Conservation (phyloP, 2,113 vertebrate genomes). For the Cichladusa arquata region DNA sequence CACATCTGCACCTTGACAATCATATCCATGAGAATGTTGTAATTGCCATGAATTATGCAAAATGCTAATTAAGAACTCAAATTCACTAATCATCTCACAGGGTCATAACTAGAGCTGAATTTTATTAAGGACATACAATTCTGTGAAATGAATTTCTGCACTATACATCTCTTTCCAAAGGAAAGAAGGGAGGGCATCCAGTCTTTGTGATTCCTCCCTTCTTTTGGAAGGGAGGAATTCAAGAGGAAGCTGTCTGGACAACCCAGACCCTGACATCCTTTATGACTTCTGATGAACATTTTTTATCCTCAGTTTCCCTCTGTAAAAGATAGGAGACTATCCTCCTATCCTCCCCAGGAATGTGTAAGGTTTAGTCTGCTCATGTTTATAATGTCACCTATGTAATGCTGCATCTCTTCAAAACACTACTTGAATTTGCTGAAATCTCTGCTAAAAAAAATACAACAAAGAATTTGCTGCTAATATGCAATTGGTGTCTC, state of each 20-base stretch:
- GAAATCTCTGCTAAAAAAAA: not conserved
- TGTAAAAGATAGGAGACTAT: not conserved
- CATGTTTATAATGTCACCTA: not conserved
- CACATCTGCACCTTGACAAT: conserved; percentile 82
- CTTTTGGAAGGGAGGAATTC: not conserved
- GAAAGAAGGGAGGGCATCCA: not conserved
- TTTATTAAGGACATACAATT: conserved; percentile 73
- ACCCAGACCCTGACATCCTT: not conserved
- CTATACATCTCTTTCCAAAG: conserved; percentile 30
- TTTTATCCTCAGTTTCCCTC: not conserved
- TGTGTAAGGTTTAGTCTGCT: not conserved
- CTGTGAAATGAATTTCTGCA: conserved; percentile 52
- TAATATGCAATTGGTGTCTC: not conserved
- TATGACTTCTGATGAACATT: not conserved
- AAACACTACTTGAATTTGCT: not conserved
- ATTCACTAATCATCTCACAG: conserved; percentile 80
- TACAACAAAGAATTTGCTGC: not conserved
- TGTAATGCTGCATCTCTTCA: not conserved
- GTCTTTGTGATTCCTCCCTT: not conserved
- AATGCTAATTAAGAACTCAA: conserved; percentile 80
- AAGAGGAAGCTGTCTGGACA: not conserved
- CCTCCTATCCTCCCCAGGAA: not conserved
- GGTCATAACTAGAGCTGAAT: conserved; percentile 78
- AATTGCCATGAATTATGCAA: conserved; percentile 83
- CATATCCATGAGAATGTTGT: conserved; percentile 73